Conservation (phyloP, 1,140 invertebrate species). For the Camponotus pennsylvanicus region DNA sequence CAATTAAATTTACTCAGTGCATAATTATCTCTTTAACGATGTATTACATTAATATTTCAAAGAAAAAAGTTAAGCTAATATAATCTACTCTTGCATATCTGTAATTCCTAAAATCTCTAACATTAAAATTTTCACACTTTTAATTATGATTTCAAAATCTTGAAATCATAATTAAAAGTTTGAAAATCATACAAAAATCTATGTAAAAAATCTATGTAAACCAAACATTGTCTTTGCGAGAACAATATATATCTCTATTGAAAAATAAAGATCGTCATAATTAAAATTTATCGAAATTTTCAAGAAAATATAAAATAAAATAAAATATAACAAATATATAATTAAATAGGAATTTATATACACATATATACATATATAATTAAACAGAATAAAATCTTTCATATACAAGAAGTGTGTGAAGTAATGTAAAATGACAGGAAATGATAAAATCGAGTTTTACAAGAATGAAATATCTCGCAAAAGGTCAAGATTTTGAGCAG, state of each 20-base stretch:
- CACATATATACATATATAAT: background rate
- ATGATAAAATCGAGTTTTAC: background rate
- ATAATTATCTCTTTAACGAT: background rate
- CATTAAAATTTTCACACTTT: background rate
- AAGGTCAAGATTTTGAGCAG: background rate
- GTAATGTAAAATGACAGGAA: background rate
- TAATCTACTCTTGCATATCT: background rate
- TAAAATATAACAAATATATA: too few species aligned
- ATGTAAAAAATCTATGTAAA: background rate
- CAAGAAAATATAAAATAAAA: too few species aligned
- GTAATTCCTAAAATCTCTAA: background rate
- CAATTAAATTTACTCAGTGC: background rate
- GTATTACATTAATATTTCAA: background rate
- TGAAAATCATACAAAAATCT: background rate
- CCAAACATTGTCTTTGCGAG: background rate
- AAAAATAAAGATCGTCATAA: background rate
- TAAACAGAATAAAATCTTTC: background rate
- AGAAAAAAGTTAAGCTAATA: background rate
- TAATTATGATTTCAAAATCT: background rate
- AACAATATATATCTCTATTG: background rate
- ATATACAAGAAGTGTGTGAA: background rate
- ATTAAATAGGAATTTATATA: background rate
- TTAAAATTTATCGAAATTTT: background rate
- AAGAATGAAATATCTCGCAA: background rate
- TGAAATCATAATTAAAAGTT: background rate